These are phyloP conservation scores for Copidosoma floridanum DNA, from an alignment of 1,140 invertebrate species.

Conservation along the genomic window DNA sequence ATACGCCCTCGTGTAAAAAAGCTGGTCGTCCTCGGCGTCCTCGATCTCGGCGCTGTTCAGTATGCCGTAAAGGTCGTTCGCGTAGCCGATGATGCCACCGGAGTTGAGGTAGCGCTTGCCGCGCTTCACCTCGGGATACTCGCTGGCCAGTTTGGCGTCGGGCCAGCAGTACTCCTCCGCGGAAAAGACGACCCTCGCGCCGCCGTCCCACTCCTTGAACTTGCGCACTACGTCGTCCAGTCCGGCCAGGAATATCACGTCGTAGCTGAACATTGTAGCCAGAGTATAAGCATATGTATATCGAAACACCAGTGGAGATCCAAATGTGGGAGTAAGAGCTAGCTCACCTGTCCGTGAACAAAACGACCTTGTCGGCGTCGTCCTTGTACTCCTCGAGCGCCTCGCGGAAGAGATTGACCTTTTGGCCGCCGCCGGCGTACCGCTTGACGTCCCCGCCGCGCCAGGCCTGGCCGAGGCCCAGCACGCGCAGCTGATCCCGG, in stretches of 20 bases:
- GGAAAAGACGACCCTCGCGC: constrained; percentile 82
- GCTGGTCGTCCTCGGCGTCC: constrained; percentile 89
- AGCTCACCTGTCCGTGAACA: constrained; percentile 92
- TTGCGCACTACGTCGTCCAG: constrained; percentile 56
- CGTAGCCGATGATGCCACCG: constrained; percentile 83
- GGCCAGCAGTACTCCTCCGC: constrained; percentile 97
- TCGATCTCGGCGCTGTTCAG: constrained; percentile 64
- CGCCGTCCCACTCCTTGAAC: constrained; percentile 66
- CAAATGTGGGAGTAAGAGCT: no score
- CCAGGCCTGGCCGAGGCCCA: constrained; percentile 86
- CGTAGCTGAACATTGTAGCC: constrained; percentile 72
- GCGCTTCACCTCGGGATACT: constrained; percentile 69
- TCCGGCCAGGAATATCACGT: constrained; percentile 79
- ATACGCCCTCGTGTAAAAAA: constrained; percentile 90
- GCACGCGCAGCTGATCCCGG: constrained; percentile 69
- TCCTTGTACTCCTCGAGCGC: constrained; percentile 70
- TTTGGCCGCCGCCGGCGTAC: constrained; percentile 85
- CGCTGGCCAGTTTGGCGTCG: constrained; percentile 67
- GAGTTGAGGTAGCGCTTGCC: constrained; percentile 93
- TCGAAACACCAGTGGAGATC: no score
- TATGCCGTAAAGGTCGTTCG: constrained; percentile 73
- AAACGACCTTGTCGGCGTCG: constrained; percentile 69
- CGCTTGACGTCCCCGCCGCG: constrained; percentile 80
- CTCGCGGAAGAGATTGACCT: constrained; percentile 82
- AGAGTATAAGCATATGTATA: no score